Base-by-base conservation (phyloP, 1,140 invertebrate genomes). In the Diorhabda sublineata region DNA sequence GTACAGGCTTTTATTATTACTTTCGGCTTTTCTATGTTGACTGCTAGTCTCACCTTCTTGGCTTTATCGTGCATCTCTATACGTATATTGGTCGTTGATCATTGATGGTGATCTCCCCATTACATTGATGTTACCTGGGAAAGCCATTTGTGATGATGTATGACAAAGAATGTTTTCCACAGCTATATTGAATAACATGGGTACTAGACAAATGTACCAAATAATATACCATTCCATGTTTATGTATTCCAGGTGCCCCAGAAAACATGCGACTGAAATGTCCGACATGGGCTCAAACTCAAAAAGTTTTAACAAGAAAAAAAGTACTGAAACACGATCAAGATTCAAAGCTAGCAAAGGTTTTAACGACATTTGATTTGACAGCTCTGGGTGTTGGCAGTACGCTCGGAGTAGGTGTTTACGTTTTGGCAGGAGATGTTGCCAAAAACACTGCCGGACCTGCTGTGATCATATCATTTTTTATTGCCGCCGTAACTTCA, bases 321-420 rank as follows among this genome's bases (percentile, higher is more conserved):
- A 81, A 81, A 69, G 56, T 67, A 6, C 67, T 77, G 3, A 61
- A 75, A 6, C 65, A 69, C 83, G 67, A 85, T 42, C 82, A 84
- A 0, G 80, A 85, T 43, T 85, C 87, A 2, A 82, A 87, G 64
- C 79, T 93, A 3, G 84, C 87, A 0, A 83, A 89, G 78, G 91
- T 91, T 45, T 83, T 96, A 3, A 88, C 86, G 0, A 88, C 90
- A 0, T 80, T 92, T 42, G 92, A 95, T 81, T 83, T 95, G 4
- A 93, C 78, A 5, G 78, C 77, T 7, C 69, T 81, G 5, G 81
- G 82, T 11, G 76, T 90, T 65, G 89, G 89, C 0, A 87, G 86
- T 71, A 91, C 89, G 3, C 78, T 91, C 3, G 90, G 90, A 2
- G 84, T 90, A 5, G 90, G 89, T 45, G 85, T 91, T 5, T 91